These are phyloP conservation scores for Chloroceryle inda DNA, from an alignment of 2,797 vertebrate genomes.

Conservation along the genomic window DNA sequence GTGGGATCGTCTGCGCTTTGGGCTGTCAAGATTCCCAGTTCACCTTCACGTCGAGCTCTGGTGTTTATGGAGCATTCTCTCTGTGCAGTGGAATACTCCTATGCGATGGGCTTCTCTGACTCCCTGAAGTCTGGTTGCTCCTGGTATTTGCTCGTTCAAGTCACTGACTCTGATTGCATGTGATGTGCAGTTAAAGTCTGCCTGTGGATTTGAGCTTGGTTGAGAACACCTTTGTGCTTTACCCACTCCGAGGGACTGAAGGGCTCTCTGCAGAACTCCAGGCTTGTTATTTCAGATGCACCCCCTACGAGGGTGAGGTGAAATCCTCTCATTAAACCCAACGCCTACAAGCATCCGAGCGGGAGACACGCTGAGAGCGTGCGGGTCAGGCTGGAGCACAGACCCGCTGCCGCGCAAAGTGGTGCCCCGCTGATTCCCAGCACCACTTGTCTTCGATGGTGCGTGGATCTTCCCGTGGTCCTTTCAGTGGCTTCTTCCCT, in stretches of 20 bases:
- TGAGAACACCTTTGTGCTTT: conserved; percentile 37
- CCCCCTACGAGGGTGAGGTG: background rate
- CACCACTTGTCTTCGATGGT: rapidly evolving
- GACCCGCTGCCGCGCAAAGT: background rate
- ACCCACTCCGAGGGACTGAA: background rate
- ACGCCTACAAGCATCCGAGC: background rate
- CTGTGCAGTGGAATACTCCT: background rate
- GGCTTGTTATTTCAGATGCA: background rate
- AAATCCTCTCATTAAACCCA: background rate
- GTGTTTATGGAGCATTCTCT: background rate
- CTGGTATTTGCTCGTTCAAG: background rate
- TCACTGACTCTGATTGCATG: conserved; percentile 14
- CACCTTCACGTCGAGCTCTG: background rate
- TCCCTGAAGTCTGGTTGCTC: conserved; percentile 7
- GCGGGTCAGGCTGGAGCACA: background rate
- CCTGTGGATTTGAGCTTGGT: background rate
- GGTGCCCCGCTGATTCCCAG: background rate
- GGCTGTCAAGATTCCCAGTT: background rate
- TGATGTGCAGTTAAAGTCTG: conserved; percentile 2
- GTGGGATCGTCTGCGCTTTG: background rate
- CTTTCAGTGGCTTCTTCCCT: background rate
- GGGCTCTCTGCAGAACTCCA: background rate
- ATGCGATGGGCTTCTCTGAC: background rate
- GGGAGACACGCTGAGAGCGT: background rate
- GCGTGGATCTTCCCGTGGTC: background rate